phyloP scores from a whole-genome alignment of 1,140 invertebrate species.

The Apis florea region DNA sequence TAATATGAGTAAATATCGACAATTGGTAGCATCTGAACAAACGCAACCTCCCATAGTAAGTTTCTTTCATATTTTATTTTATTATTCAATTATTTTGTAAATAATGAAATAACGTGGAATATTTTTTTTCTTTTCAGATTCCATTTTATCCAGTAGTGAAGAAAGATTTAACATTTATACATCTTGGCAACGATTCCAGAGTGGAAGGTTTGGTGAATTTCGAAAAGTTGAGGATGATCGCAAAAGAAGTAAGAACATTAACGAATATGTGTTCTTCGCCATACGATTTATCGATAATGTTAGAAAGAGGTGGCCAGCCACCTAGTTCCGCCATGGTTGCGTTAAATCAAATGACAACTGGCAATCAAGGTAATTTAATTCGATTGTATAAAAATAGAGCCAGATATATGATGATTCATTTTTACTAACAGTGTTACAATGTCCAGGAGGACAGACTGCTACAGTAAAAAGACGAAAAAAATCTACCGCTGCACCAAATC shows the following conservation, averaged over 20 bases:
- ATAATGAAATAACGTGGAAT: not conserved
- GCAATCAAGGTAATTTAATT: conserved; percentile 75
- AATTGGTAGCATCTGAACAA: conserved; percentile 93
- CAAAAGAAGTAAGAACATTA: conserved; percentile 96
- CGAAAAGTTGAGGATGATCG: conserved; percentile 99
- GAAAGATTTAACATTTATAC: conserved; percentile 99
- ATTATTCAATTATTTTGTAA: not conserved
- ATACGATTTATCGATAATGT: conserved; percentile 91
- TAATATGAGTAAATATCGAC: conserved; percentile 99
- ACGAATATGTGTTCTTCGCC: conserved; percentile 98
- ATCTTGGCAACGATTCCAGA: conserved; percentile 97
- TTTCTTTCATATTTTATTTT: conserved; percentile 45
- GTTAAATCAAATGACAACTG: conserved; percentile 92
- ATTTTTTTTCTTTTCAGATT: conserved; percentile 84
- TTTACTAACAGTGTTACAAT: conserved; percentile 49
- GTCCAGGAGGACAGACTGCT: conserved; percentile 80
- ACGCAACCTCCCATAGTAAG: conserved; percentile 93
- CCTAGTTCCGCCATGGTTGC: conserved; percentile 93
- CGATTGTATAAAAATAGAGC: too few species aligned
- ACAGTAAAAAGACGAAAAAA: conserved; percentile 96
- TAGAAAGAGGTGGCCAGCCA: conserved; percentile 92
- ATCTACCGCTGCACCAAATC: conserved; percentile 94
- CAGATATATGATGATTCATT: conserved; percentile 17
- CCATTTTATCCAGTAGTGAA: conserved; percentile 98
- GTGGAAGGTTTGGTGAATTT: conserved; percentile 98